phyloP scores from a whole-genome alignment of 2,888 invertebrate species.

The Xestia sexstrigata region DNA sequence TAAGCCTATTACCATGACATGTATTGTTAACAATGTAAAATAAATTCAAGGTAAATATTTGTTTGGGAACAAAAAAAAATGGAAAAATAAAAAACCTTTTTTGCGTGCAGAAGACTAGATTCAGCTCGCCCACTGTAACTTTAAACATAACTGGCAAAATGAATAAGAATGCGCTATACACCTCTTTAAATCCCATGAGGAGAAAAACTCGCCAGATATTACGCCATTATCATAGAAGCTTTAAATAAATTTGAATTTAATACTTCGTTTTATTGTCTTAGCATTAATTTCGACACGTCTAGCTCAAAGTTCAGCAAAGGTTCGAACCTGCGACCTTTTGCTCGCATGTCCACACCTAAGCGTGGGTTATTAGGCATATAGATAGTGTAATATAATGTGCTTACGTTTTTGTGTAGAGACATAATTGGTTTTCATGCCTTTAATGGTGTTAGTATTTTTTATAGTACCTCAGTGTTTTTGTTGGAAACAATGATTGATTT shows the following conservation, averaged over 20 bases:
- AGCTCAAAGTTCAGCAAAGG: slow-evolving; percentile 48
- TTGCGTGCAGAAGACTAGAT: neutral
- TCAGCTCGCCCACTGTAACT: neutral
- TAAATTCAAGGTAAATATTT: too few species aligned
- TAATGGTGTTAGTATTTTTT: neutral
- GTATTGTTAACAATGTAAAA: too few species aligned
- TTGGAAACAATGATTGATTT: neutral
- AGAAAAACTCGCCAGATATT: neutral
- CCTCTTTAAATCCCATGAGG: neutral
- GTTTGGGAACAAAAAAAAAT: too few species aligned
- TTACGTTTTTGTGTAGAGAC: neutral
- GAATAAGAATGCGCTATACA: neutral
- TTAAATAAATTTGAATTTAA: neutral
- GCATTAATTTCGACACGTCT: slow-evolving; percentile 24
- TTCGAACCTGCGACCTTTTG: slow-evolving; percentile 52
- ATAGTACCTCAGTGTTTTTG: neutral
- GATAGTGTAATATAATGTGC: neutral
- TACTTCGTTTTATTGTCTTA: slow-evolving; percentile 26
- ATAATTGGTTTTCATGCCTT: slow-evolving; percentile 18
- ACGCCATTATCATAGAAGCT: neutral
- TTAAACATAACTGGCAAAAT: neutral
- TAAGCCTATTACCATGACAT: too few species aligned
- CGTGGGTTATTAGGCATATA: slow-evolving; percentile 2
- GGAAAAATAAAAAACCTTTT: too few species aligned
- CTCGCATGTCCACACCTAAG: slow-evolving; percentile 35